These are phyloP conservation scores for Hedychridium roseum DNA, from an alignment of 2,888 invertebrate genomes.

Conservation along the genomic window DNA sequence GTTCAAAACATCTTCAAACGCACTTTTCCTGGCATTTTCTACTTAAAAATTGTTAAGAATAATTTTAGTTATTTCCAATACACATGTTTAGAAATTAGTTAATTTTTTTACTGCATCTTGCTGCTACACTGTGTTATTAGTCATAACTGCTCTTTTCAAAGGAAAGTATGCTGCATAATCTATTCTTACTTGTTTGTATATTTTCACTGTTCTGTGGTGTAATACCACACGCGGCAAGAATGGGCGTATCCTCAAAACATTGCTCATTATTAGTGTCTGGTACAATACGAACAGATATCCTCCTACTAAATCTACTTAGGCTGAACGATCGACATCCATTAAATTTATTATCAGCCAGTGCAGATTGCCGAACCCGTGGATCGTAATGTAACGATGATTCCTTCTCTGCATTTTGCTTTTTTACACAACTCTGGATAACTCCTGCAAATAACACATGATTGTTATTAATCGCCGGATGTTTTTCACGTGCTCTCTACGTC, in stretches of 20 bases:
- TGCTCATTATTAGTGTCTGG: constrained; percentile 38
- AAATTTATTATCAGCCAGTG: constrained; percentile 3
- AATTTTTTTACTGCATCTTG: no score
- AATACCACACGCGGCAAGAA: constrained; percentile 52
- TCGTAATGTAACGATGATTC: constrained; percentile 11
- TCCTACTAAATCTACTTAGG: constrained; percentile 27
- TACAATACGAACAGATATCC: constrained; percentile 49
- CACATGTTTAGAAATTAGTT: no score
- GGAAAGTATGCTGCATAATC: no score
- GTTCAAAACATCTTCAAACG: constrained; percentile 15
- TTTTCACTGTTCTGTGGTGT: constrained; percentile 29
- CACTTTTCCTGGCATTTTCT: constrained; percentile 22
- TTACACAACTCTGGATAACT: constrained; percentile 43
- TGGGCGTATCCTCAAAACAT: constrained; percentile 37
- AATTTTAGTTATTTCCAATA: no score
- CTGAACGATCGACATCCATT: constrained; percentile 17
- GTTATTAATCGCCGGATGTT: constrained; percentile 41
- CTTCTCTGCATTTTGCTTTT: constrained; percentile 29
- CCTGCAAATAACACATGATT: constrained; percentile 54
- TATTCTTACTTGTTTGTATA: constrained; percentile 27
- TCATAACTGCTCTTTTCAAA: no score
- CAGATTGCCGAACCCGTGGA: constrained; percentile 1
- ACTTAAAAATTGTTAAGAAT: no score
- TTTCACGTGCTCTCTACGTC: not conserved
- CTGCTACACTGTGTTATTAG: no score